Evolutionary conservation across 2,797 vertebrate species (phyloP), one percentile per base, ranked within the genome.

Genomic region (Sciurus vulgaris): DNA sequence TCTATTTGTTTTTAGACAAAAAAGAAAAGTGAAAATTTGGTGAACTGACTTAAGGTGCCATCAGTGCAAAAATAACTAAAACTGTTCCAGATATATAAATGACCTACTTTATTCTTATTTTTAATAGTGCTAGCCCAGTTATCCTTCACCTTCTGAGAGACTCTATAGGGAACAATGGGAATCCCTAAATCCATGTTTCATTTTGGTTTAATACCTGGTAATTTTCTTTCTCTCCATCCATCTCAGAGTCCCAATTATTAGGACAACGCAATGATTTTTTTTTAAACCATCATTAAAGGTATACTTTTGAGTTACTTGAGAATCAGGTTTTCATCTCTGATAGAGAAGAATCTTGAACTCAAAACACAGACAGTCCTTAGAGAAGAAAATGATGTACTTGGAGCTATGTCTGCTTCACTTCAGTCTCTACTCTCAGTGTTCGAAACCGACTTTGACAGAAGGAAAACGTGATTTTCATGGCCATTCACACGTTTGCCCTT

Each of bases 1-100:
- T 65, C 47, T 33, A 84, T 38, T 83, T 94, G 47, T 61, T 90
- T 97, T 97, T 87, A 94, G 86, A 67, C n/a, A 89, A 84, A 92
- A 76, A 86, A 51, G 38, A 86, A 47, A 86, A 79, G 9, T 49
- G 41, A 79, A 78, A 18, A 85, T 74, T 89, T 44, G 18, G 65
- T 38, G 33, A 83, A 54, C 82, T 94, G 24, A 86, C 76, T 93
- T 79, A 96, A 89, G 61, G 63, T 89, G 65, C 22, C 47, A 79
- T 95, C 24, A 72, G 87, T 65, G 41, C 28, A 85, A 82, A 70
- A 41, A 69, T 84, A 85, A 88, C 38, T 92, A 82, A 96, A 94
- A 81, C 41, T 41, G 77, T 77, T 82, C 44, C 56, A 85, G 76
- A 87, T 70, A 91, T 77, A 61, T 28, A 96, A 85, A 84, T 61